A percentile compares a stretch with the other conserved stretches of the same genome.
These are phyloP conservation scores for Zoanthus sansibaricus DNA, from an alignment of 92 coral and sea anemone genomes.

Conservation along the genomic window DNA sequence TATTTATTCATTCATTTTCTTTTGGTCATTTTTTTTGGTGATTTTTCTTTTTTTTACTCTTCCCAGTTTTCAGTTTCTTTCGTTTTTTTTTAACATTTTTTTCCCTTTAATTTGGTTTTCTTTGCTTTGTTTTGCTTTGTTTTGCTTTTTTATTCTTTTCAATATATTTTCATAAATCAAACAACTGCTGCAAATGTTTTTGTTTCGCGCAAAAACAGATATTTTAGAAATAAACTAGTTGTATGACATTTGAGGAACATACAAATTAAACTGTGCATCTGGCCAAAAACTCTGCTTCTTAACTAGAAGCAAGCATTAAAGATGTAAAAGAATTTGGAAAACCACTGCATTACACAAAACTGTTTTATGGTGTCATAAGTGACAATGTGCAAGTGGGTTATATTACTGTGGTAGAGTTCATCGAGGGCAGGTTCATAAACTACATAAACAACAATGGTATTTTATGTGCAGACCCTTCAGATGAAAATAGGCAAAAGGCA, in stretches of 20 bases:
- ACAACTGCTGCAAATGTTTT: no score
- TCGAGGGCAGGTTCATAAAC: slow-evolving; percentile 36
- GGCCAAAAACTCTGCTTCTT: slow-evolving; percentile 44
- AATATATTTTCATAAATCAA: no score
- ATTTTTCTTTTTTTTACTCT: no score
- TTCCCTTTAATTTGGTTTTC: no score
- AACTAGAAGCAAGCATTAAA: slow-evolving; percentile 27
- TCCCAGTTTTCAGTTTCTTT: no score
- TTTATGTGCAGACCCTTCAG: not conserved
- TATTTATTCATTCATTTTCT: no score
- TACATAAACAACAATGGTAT: slow-evolving; percentile 42
- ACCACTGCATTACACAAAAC: slow-evolving; percentile 34
- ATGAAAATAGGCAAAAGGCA: slow-evolving; percentile 21
- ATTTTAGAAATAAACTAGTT: no score
- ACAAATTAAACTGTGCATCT: slow-evolving; percentile 39
- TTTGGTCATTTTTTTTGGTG: no score
- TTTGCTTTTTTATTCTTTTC: no score
- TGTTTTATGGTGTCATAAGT: slow-evolving; percentile 26
- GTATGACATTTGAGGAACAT: slow-evolving; percentile 22
- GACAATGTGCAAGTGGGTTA: not conserved
- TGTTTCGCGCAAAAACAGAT: no score
- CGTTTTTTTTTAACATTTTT: no score
- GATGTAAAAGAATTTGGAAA: slow-evolving; percentile 22
- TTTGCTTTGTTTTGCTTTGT: no score
- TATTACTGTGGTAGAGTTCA: slow-evolving; percentile 48